Percentiles rank a stretch among this genome's conserved stretches.
Conservation (phyloP, 2,888 invertebrate species). For the Tipula vernalis region DNA sequence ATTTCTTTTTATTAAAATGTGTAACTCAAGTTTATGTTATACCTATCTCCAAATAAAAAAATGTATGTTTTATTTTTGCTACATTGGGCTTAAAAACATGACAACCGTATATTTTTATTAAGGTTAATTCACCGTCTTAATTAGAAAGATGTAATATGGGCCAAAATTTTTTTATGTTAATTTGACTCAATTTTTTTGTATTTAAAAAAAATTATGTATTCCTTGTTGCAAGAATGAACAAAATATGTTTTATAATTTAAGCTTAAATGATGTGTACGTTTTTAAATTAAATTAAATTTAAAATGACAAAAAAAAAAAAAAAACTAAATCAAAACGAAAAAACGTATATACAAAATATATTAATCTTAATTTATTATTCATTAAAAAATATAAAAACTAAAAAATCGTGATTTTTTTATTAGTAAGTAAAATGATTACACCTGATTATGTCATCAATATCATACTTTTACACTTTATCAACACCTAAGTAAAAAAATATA, state of each 20-base stretch:
- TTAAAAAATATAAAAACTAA: not conserved
- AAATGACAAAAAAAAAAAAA: not conserved
- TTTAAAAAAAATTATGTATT: not conserved
- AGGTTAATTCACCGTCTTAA: not conserved
- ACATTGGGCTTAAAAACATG: not conserved
- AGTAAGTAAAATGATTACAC: not conserved
- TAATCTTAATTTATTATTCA: not conserved
- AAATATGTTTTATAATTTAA: not conserved
- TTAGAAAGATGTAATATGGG: not conserved
- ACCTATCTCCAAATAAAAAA: not conserved
- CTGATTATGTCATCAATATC: not conserved
- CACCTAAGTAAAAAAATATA: not conserved
- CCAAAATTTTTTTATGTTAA: not conserved
- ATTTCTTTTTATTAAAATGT: not conserved
- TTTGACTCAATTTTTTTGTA: not conserved
- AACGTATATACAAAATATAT: slow-evolving; percentile 4
- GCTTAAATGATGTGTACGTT: not conserved
- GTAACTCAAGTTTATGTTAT: not conserved
- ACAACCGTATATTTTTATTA: not conserved
- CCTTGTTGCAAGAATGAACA: not conserved
- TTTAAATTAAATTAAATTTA: not conserved
- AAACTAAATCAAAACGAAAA: not conserved
- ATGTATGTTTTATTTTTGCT: not conserved
- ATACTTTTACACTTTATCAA: not conserved
- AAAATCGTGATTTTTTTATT: not conserved